Conservation (phyloP, 2,797 vertebrate species). For the Sebastes variabilis region DNA sequence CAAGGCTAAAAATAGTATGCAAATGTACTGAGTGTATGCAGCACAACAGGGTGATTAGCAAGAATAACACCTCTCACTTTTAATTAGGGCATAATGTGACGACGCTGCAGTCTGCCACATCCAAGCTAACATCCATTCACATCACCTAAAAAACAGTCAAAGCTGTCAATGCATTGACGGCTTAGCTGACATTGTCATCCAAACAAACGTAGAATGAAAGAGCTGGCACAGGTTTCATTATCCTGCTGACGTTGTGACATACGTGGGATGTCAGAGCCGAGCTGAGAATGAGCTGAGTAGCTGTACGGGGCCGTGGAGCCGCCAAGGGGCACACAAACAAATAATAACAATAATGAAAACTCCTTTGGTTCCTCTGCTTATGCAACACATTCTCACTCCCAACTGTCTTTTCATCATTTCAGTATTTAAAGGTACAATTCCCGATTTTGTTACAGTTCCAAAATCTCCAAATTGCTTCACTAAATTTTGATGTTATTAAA, state of each 20-base stretch:
- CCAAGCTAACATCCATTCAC: not conserved
- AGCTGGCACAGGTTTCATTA: not conserved
- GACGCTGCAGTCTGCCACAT: not conserved
- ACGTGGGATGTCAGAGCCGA: not conserved
- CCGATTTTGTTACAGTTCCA: not conserved
- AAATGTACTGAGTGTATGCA: conserved; percentile 16
- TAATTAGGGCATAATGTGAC: conserved; percentile 25
- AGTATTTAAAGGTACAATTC: not conserved
- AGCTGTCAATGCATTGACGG: not conserved
- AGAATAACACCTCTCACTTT: conserved; percentile 8
- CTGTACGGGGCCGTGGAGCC: too few relatives aligned
- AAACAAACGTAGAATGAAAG: not conserved
- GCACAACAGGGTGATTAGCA: conserved; percentile 25
- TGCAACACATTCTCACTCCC: not conserved
- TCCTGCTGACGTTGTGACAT: not conserved
- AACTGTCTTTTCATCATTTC: not conserved
- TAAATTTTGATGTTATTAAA: not conserved
- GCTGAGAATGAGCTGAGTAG: too few relatives aligned
- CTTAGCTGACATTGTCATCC: not conserved
- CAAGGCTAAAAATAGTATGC: conserved; percentile 26
- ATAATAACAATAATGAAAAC: not conserved
- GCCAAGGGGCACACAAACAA: not conserved
- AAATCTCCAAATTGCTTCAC: not conserved
- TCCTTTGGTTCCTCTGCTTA: not conserved
- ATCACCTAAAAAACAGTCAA: not conserved